Base-by-base conservation (phyloP, 2,113 vertebrate species). In the Paracyprichromis sp. region DNA sequence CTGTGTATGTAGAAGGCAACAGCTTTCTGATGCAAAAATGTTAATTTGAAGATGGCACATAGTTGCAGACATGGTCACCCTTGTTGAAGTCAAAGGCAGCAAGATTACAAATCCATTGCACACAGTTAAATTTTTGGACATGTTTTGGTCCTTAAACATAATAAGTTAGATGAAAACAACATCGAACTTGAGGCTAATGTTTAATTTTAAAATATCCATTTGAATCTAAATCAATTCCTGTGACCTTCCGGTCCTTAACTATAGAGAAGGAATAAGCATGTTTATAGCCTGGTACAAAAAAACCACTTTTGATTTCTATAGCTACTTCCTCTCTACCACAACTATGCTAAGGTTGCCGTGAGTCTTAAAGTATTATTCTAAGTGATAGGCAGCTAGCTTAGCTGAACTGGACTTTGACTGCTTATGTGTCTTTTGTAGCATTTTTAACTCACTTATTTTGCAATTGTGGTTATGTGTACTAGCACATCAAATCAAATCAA, bases 61-160 rank as follows among this genome's bases (percentile, higher is more conserved):
- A 40, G 69, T 73, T 9, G 21, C 69, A 45, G 40, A 73, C 40
- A 45, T 73, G 40, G 40, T 73, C 69, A 9, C 69, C 21, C 13
- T 45, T 40, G 21, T 26, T 9, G 38, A 26, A 45, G 38, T 40
- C 69, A 73, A 73, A 73, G 69, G n/a, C 66, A 71, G 3, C 12
- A 9, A 14, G n/a, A 71, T 71, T 40, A 43, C n/a, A 43, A 43
- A 24, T 26, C 24, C 69, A 45, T 47, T 45, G 40, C 21, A 11
- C 4, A 0, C 3, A 26, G 40, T 17, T 43, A 45, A 11, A 5
- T 4, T 0, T 47, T 47, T 73, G 69, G 8, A 45, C 21, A 7
- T 17, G 69, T 26, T 73, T 43, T 71, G n/a, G 66, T 71, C 38
- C 69, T 26, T 73, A 73, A 45, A 45, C 2, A 0, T 26, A 26